phyloP scores from a whole-genome alignment of 2,888 invertebrate species.

The Drosophila histrio region DNA sequence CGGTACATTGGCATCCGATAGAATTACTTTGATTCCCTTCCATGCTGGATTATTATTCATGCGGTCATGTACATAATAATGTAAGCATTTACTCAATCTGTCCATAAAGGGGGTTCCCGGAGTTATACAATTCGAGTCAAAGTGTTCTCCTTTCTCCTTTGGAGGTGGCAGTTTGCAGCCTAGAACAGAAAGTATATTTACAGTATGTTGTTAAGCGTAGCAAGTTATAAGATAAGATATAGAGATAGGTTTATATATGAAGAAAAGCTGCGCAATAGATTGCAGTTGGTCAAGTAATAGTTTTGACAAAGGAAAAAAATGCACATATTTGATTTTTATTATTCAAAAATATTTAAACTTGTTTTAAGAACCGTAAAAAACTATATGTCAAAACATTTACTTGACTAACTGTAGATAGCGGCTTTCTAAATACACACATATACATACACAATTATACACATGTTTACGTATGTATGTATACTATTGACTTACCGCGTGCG shows the following conservation, averaged over 20 bases:
- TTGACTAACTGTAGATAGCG: too few relatives aligned
- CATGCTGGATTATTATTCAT: conserved; percentile 97
- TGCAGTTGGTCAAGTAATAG: too few relatives aligned
- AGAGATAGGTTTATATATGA: background rate
- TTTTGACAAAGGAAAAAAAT: too few relatives aligned
- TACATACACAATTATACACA: background rate
- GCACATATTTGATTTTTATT: too few relatives aligned
- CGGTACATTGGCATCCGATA: conserved; percentile 99
- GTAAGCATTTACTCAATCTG: conserved; percentile 91
- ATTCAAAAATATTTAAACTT: too few relatives aligned
- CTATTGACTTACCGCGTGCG: conserved; percentile 85
- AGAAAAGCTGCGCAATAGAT: background rate
- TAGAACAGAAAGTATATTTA: too few relatives aligned
- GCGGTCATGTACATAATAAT: conserved; percentile 84
- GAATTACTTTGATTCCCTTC: conserved; percentile 95
- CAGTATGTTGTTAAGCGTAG: too few relatives aligned
- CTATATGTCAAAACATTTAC: too few relatives aligned
- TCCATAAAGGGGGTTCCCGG: conserved; percentile 99
- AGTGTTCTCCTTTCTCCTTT: conserved; percentile 96
- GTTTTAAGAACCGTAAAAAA: too few relatives aligned
- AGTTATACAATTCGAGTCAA: conserved; percentile 99
- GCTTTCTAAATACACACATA: too few relatives aligned
- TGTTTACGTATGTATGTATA: background rate
- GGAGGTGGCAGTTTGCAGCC: conserved; percentile 91
- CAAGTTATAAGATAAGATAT: too few relatives aligned